Conservation (phyloP, 2,888 invertebrate species). For the Autographa pulchrina region DNA sequence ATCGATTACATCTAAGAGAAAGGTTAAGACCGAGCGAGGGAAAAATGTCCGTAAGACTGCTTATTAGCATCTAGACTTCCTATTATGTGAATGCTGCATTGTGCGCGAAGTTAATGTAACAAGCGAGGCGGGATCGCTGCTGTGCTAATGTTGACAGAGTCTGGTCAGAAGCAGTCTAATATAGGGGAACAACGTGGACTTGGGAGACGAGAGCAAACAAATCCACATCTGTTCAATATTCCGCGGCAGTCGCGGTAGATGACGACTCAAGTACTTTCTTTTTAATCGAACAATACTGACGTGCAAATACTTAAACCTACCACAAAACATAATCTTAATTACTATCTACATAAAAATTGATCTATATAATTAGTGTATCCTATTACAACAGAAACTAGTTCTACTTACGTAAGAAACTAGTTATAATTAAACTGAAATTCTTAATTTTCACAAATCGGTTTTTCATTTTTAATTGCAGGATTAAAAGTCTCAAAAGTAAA, state of each 20-base stretch:
- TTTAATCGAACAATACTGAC: conserved; percentile 6
- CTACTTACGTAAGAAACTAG: too few species aligned
- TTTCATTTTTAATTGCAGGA: too few species aligned
- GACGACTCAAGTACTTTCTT: conserved; percentile 30
- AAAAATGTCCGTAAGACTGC: conserved; percentile 38
- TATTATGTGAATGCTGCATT: conserved; percentile 47
- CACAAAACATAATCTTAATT: too few species aligned
- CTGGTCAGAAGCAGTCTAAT: conserved; percentile 62
- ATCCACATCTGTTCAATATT: conserved; percentile 64
- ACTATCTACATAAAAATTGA: too few species aligned
- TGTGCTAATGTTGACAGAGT: conserved; percentile 68
- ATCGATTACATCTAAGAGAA: conserved; percentile 60
- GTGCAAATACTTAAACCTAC: neutral
- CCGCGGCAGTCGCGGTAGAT: conserved; percentile 16
- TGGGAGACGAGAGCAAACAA: conserved; percentile 63
- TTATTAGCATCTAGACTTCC: conserved; percentile 50
- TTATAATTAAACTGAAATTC: too few species aligned
- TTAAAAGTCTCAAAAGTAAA: too few species aligned
- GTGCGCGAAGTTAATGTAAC: conserved; percentile 53
- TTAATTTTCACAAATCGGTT: too few species aligned
- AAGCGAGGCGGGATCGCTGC: conserved; percentile 45
- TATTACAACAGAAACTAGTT: too few species aligned
- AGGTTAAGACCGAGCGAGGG: conserved; percentile 45
- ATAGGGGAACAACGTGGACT: conserved; percentile 62
- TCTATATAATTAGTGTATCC: too few species aligned